These are phyloP conservation scores for Pseudomyrmex sp. DNA, from an alignment of 1,140 invertebrate species.

Conservation along the genomic window DNA sequence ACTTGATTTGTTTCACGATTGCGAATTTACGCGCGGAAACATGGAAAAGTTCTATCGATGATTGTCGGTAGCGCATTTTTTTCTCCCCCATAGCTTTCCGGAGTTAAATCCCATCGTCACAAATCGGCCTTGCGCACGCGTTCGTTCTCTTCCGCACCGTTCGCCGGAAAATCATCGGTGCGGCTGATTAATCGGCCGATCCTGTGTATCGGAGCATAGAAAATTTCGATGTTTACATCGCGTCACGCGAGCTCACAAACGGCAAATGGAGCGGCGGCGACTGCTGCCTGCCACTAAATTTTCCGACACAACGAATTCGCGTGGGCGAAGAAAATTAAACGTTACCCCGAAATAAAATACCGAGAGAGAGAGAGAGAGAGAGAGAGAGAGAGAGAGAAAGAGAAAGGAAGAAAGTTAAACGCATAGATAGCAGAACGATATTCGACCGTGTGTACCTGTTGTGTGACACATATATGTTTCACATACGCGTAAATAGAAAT, in stretches of 20 bases:
- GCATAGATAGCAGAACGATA: not conserved
- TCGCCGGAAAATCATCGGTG: conserved; percentile 48
- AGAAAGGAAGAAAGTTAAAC: not conserved
- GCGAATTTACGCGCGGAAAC: not conserved
- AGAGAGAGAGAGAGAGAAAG: not conserved
- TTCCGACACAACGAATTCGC: conserved; percentile 45
- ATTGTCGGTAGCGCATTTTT: conserved; percentile 3
- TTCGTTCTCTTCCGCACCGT: conserved; percentile 16
- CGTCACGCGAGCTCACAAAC: conserved; percentile 44
- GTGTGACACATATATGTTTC: not conserved
- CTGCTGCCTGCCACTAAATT: conserved; percentile 23
- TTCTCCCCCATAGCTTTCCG: not conserved
- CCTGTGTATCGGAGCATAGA: conserved; percentile 43
- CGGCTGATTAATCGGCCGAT: conserved; percentile 52
- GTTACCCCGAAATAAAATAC: conserved; percentile 44
- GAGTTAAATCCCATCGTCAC: conserved; percentile 19
- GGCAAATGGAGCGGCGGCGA: not conserved
- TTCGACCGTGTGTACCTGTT: not conserved
- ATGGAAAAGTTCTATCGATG: not conserved
- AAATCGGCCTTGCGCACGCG: conserved; percentile 2
- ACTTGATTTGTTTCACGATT: not conserved
- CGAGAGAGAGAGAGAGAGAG: not conserved
- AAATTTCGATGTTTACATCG: conserved; percentile 60
- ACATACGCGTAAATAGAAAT: conserved; percentile 7
- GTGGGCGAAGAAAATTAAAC: conserved; percentile 47